These are phyloP conservation scores for Sebastes schlegelii DNA, from an alignment of 2,113 vertebrate genomes.

Conservation along the genomic window DNA sequence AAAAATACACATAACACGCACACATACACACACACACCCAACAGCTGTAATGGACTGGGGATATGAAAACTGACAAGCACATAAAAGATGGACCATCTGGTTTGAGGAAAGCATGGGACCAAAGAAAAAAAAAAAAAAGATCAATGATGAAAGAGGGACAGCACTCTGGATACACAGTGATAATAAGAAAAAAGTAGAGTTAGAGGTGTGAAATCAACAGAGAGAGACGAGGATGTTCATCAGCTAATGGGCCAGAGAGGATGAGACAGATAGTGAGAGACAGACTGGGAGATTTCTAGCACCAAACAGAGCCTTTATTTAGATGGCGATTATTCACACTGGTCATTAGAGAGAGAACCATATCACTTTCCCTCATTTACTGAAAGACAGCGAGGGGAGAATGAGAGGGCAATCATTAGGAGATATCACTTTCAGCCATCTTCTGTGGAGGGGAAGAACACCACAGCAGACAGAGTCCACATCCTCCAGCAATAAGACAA, in stretches of 20 bases:
- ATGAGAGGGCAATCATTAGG: conserved; percentile 84
- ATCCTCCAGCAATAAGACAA: conserved; percentile 71
- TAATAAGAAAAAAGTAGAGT: neutral
- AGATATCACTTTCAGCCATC: conserved; percentile 83
- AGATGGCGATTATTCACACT: conserved; percentile 85
- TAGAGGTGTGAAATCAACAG: conserved; percentile 22
- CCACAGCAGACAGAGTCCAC: conserved; percentile 54
- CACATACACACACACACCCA: conserved; percentile 30
- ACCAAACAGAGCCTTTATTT: conserved; percentile 86
- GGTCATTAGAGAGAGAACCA: conserved; percentile 87
- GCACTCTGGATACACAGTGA: neutral
- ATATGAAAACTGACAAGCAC: conserved; percentile 67
- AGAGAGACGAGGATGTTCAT: conserved; percentile 8
- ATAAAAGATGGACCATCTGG: conserved; percentile 51
- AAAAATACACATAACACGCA: conserved; percentile 24
- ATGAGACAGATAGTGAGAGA: conserved; percentile 52
- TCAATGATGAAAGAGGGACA: conserved; percentile 38
- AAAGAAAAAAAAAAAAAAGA: conserved; percentile 1
- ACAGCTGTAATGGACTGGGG: conserved; percentile 71
- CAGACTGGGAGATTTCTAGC: conserved; percentile 74
- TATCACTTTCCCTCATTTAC: conserved; percentile 89
- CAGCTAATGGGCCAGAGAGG: conserved; percentile 23
- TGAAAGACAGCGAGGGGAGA: conserved; percentile 81
- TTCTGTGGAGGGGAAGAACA: conserved; percentile 76
- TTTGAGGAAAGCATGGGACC: conserved; percentile 30